Percentiles rank a stretch among this genome's conserved stretches.
phyloP scores from a whole-genome alignment of 1,140 invertebrate genomes.

The Leucophenga varia region DNA sequence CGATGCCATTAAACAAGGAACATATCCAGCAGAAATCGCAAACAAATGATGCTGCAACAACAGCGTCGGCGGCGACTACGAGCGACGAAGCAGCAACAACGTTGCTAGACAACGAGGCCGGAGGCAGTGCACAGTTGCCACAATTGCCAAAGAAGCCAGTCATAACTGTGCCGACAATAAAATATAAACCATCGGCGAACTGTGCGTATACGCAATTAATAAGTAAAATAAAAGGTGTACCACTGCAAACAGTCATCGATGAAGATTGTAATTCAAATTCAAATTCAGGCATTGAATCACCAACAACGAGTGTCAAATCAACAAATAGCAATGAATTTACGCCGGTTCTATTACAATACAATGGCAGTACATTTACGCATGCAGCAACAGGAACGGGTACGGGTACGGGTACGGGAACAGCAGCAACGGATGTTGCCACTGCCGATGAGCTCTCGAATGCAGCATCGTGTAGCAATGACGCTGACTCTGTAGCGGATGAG shows the following conservation, averaged over 20 bases:
- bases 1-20: slow-evolving; percentile 77
- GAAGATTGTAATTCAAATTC: slow-evolving; percentile 26
- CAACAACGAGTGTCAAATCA: slow-evolving; percentile 31
- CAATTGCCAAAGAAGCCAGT: slow-evolving; percentile 22
- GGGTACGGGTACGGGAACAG: no score
- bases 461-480: background rate
- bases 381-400: no score
- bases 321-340: slow-evolving; percentile 36
- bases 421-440: slow-evolving; percentile 2
- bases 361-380: slow-evolving; percentile 42
- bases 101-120: slow-evolving; percentile 28
- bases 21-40: slow-evolving; percentile 64
- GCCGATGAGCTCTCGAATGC: slow-evolving; percentile 3
- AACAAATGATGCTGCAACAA: slow-evolving; percentile 55
- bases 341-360: slow-evolving; percentile 44
- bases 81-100: slow-evolving; percentile 57
- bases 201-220: slow-evolving; percentile 84
- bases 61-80: slow-evolving; percentile 53
- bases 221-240: slow-evolving; percentile 77
- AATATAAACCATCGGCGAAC: slow-evolving; percentile 77
- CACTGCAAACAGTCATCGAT: slow-evolving; percentile 54
- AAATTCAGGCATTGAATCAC: slow-evolving; percentile 37
- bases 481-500: slow-evolving; percentile 15
- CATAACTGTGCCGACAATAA: slow-evolving; percentile 59
- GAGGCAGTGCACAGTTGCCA: background rate